A percentile compares a stretch with the other conserved stretches of the same genome.
These are phyloP conservation scores for Hipparchia sbordonii DNA, from an alignment of 2,888 invertebrate genomes.

Conservation along the genomic window DNA sequence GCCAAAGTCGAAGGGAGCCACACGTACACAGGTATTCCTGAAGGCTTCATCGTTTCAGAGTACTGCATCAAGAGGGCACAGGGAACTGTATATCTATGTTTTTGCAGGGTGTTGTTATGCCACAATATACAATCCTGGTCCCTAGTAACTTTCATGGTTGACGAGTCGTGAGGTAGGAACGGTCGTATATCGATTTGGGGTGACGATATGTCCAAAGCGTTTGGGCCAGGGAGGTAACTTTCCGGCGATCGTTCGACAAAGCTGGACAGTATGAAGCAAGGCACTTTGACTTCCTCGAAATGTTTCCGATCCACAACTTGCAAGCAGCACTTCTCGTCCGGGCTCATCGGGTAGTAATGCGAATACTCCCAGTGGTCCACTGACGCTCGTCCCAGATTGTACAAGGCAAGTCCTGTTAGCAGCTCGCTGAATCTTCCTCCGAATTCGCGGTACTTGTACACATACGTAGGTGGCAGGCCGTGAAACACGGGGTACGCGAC, in stretches of 20 bases:
- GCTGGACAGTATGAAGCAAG: conserved; percentile 73
- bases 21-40: conserved; percentile 67
- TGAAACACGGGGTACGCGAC: conserved; percentile 70
- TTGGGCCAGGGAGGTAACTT: conserved; percentile 46
- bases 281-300: conserved; percentile 65
- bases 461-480: conserved; percentile 66
- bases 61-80: conserved; percentile 68
- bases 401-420: conserved; percentile 68
- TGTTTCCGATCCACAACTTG: conserved; percentile 62
- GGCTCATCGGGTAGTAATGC: conserved; percentile 54
- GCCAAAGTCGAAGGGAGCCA: conserved; percentile 67
- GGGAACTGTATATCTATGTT: conserved; percentile 59
- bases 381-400: conserved; percentile 68
- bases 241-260: conserved; percentile 57
- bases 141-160: conserved; percentile 55
- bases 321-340: conserved; percentile 65
- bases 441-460: conserved; percentile 67
- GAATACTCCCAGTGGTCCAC: conserved; percentile 53
- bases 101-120: conserved; percentile 63
- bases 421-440: conserved; percentile 63
- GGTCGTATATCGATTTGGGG: conserved; percentile 59
- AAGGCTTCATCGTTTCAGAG: conserved; percentile 64
- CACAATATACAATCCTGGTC: conserved; percentile 69
- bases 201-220: conserved; percentile 62
- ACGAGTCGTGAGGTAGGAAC: conserved; percentile 52